Evolutionary conservation across 2,888 invertebrate species (phyloP).

Genomic region (Gymnocheta viridis): DNA sequence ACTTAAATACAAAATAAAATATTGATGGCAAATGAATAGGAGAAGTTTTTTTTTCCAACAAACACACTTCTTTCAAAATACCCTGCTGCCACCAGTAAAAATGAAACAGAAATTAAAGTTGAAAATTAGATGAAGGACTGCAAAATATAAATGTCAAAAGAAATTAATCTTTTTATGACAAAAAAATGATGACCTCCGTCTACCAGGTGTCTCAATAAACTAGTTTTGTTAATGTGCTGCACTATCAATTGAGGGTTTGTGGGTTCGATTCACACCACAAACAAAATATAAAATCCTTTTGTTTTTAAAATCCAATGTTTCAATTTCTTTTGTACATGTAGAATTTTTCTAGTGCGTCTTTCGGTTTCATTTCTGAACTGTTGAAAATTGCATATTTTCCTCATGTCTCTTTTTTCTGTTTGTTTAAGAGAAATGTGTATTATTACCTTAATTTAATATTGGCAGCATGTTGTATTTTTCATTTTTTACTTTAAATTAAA

Average conservation of each 20-base stretch:
- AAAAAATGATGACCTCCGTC: too few species aligned
- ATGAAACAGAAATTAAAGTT: not conserved
- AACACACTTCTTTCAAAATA: slow-evolving; percentile 1
- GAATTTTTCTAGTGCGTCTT: not conserved
- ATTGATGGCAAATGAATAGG: slow-evolving; percentile 2
- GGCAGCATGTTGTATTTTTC: slow-evolving; percentile 54
- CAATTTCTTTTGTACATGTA: not conserved
- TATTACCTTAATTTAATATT: slow-evolving; percentile 59
- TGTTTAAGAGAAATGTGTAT: slow-evolving; percentile 6
- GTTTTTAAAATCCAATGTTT: not conserved
- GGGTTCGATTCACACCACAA: too few species aligned
- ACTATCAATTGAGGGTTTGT: too few species aligned
- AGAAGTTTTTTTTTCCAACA: slow-evolving; percentile 21
- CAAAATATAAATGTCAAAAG: too few species aligned
- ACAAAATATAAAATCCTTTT: not conserved
- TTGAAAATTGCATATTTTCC: not conserved
- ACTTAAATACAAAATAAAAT: not conserved
- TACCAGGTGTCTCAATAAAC: too few species aligned
- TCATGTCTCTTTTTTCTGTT: not conserved
- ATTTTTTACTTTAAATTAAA: slow-evolving; percentile 34
- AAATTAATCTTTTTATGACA: too few species aligned
- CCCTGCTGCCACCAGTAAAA: not conserved
- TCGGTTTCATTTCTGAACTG: not conserved
- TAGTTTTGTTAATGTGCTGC: too few species aligned
- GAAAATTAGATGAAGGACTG: too few species aligned